Conservation (phyloP, 2,113 vertebrate species). For the chimpanzee (Pan troglodytes) region NHGRI_mPanTro3-v2.1_pri NC_072407.2:51886001-51886500, state of each 20-base stretch:
- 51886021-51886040: neutral
- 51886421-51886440: too few relatives aligned
- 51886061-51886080: neutral
- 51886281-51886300: neutral
- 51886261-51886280: neutral
- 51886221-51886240: neutral
- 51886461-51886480: too few relatives aligned
- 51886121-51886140: neutral
- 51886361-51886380: neutral
- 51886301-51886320: neutral
- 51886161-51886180: neutral
- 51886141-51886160: neutral
- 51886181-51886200: neutral
- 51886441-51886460: too few relatives aligned
- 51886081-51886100: neutral
- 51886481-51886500: too few relatives aligned
- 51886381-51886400: neutral
- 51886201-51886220: neutral
- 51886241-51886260: neutral
- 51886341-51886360: neutral
- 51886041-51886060: neutral
- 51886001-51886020: neutral
- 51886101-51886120: neutral
- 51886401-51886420: too few relatives aligned
- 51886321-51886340: neutral